phyloP scores from a whole-genome alignment of 2,113 vertebrate genomes.

The Austrofundulus limnaeus region DNA sequence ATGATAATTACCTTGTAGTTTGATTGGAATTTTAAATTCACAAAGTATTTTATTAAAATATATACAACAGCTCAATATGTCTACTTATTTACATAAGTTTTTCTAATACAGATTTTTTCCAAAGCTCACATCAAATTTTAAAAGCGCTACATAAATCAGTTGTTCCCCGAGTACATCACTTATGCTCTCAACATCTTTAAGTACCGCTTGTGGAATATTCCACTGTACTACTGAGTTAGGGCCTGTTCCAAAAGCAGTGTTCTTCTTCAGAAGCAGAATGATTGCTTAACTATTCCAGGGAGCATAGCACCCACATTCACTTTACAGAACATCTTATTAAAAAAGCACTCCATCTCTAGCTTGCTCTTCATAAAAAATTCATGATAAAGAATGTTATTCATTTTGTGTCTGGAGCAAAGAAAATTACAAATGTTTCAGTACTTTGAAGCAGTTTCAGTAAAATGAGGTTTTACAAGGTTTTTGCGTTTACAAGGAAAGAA shows the following conservation, averaged over 20 bases:
- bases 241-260: constrained; percentile 8
- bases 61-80: no score
- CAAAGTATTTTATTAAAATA: no score
- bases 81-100: not conserved
- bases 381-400: constrained; percentile 14
- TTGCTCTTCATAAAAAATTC: constrained; percentile 24
- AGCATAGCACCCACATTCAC: constrained; percentile 13
- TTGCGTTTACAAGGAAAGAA: not conserved
- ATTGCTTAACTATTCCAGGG: constrained; percentile 33
- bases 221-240: constrained; percentile 1
- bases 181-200: constrained; percentile 26
- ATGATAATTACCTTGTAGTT: no score
- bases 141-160: constrained; percentile 30
- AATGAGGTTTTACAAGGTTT: not conserved
- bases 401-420: constrained; percentile 6
- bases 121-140: constrained; percentile 3
- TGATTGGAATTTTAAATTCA: no score
- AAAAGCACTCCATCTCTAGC: constrained; percentile 11
- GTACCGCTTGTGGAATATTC: constrained; percentile 13
- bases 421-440: constrained; percentile 4
- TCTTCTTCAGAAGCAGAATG: constrained; percentile 32
- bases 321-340: constrained; percentile 7
- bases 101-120: no score
- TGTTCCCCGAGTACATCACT: constrained; percentile 27
- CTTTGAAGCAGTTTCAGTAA: not conserved